Base-by-base conservation (phyloP, 2,113 vertebrate genomes). In the Nothocercus nigrocapillus region DNA sequence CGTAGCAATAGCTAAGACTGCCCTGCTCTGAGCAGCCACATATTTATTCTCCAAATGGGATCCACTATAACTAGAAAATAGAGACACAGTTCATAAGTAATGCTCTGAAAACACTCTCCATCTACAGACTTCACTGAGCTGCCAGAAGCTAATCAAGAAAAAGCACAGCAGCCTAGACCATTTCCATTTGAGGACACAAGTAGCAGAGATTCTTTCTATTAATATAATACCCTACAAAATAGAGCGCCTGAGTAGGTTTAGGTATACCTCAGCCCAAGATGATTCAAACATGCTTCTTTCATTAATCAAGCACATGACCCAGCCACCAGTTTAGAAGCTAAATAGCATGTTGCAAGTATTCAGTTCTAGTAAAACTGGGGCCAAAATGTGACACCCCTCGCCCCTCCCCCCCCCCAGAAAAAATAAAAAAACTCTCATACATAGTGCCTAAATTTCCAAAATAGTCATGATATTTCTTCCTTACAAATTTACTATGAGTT, bases 41-140 rank as follows among this genome's bases (percentile, higher is more conserved):
- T 91, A 87, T 85, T 85, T 89, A 82, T 70, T 88, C 40, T 79
- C 25, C 28, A 80, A 79, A 88, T 62, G 82, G 82, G 58, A 69
- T 62, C 13, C 63, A 47, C 13, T n/a, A 44, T 88, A 88, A 76
- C 69, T 77, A 82, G 67, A 94, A 96, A 82, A 80, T 7, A 73
- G 44, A 62, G 91, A 64, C 47, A 28, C 10, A 47, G 38, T 13
- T 91, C 81, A 76, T 70, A 93, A 89, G 58, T 20, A 95, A 42
- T 11, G 70, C 19, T 91, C 32, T 76, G 45, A 89, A 93, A 79
- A 7, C 53, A 42, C 6, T 38, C 84, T 47, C 4, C 25, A 28
- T 76, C 54, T 62, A 82, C 22, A 76, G 54, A 40, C 7, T 85
- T 78, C 45, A 51, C 62, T 40, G 54, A 75, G 42, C 54, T 78